phyloP scores from a whole-genome alignment of 2,113 vertebrate genomes.

The Sinocyclocheilus anshuiensis region DNA sequence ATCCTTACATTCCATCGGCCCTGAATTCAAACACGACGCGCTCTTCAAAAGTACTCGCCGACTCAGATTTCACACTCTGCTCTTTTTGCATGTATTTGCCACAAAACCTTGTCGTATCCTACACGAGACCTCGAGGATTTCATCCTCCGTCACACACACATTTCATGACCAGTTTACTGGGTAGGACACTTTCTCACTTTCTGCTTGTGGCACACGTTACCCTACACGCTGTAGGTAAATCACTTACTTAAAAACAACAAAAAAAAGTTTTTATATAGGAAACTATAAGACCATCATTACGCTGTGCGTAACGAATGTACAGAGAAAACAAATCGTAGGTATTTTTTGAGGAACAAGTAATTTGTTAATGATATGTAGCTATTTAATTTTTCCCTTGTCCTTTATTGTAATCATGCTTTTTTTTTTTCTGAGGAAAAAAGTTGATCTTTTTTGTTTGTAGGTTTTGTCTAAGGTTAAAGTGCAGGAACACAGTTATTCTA shows the following conservation, averaged over 20 bases:
- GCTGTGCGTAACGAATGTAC: slow-evolving; percentile 99
- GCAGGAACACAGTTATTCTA: slow-evolving; percentile 97
- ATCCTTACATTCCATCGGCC: slow-evolving; percentile 81
- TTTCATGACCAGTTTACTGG: slow-evolving; percentile 83
- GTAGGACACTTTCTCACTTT: slow-evolving; percentile 74
- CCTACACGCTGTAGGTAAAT: slow-evolving; percentile 91
- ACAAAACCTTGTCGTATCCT: background rate
- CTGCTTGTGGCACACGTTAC: slow-evolving; percentile 81
- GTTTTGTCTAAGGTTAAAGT: slow-evolving; percentile 87
- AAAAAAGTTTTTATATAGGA: slow-evolving; percentile 93
- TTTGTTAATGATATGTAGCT: slow-evolving; percentile 99
- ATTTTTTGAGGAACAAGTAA: slow-evolving; percentile 99
- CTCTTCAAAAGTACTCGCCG: no score
- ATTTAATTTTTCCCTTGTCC: slow-evolving; percentile 98
- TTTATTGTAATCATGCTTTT: slow-evolving; percentile 94
- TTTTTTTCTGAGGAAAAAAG: slow-evolving; percentile 85
- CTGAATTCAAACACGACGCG: background rate
- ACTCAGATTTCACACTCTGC: background rate
- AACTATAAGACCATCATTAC: slow-evolving; percentile 99
- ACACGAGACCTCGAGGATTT: background rate
- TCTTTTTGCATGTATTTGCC: slow-evolving; percentile 32
- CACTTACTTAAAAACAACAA: slow-evolving; percentile 61
- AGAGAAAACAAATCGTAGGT: slow-evolving; percentile 97
- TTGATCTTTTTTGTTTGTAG: slow-evolving; percentile 95
- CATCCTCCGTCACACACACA: slow-evolving; percentile 57